These are phyloP conservation scores for Apamea epomidion DNA, from an alignment of 2,888 invertebrate genomes.

Conservation along the genomic window DNA sequence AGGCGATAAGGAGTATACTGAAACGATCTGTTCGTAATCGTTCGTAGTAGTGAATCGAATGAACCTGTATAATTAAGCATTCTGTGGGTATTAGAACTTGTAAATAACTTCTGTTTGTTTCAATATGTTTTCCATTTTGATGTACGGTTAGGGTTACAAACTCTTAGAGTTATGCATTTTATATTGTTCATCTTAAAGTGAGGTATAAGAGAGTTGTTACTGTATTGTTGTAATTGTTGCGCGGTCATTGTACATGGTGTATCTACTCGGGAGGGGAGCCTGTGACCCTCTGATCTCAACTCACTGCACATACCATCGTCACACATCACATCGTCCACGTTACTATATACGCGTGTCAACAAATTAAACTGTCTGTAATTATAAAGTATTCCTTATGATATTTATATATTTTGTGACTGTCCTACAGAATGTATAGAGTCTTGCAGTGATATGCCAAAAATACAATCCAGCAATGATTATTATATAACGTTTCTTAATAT, in stretches of 20 bases:
- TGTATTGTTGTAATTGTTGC: conserved; percentile 83
- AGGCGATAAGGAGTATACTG: conserved; percentile 81
- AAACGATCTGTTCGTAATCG: conserved; percentile 74
- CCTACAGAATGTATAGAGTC: conserved; percentile 79
- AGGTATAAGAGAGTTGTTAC: conserved; percentile 83
- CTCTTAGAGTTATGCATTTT: conserved; percentile 87
- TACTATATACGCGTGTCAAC: conserved; percentile 52
- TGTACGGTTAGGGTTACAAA: conserved; percentile 86
- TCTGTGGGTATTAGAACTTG: conserved; percentile 84
- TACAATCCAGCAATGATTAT: conserved; percentile 88
- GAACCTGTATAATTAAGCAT: conserved; percentile 80
- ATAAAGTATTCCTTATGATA: conserved; percentile 68
- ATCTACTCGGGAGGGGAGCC: conserved; percentile 59
- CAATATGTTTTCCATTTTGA: conserved; percentile 87
- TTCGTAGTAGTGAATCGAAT: conserved; percentile 77
- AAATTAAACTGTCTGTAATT: conserved; percentile 54
- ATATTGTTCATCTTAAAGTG: conserved; percentile 84
- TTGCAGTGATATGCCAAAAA: conserved; percentile 90
- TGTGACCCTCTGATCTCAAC: conserved; percentile 57
- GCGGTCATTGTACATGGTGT: conserved; percentile 74
- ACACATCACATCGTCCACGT: conserved; percentile 52
- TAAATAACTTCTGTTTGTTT: conserved; percentile 86
- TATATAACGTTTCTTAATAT: conserved; percentile 88
- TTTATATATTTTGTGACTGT: conserved; percentile 81
- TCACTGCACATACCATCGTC: conserved; percentile 54